A percentile compares a stretch with the other conserved stretches of the same genome.
These are phyloP conservation scores for Drosophila melanosoma DNA, from an alignment of 2,888 invertebrate genomes.

Conservation along the genomic window DNA sequence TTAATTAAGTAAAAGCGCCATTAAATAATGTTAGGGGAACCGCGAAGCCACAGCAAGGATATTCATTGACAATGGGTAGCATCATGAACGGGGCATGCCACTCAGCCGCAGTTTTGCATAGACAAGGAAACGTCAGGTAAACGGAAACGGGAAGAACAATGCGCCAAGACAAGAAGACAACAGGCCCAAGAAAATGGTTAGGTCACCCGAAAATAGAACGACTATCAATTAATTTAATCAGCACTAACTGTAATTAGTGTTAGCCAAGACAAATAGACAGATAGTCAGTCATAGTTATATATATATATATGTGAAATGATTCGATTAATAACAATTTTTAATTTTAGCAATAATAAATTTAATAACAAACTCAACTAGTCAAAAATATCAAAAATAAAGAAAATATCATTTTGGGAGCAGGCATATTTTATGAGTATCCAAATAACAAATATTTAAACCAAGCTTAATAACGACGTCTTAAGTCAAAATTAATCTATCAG, in stretches of 20 bases:
- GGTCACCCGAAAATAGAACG: background rate
- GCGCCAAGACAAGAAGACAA: background rate
- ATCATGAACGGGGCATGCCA: background rate
- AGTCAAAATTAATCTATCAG: background rate
- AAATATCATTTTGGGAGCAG: background rate
- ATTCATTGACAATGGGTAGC: constrained; percentile 35
- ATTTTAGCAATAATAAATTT: background rate
- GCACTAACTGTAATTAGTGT: background rate
- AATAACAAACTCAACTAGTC: background rate
- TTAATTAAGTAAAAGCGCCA: constrained; percentile 49
- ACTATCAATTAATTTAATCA: background rate
- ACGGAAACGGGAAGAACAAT: background rate
- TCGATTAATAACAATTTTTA: background rate
- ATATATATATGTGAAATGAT: background rate
- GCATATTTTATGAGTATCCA: background rate
- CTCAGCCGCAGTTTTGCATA: background rate
- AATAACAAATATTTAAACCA: background rate
- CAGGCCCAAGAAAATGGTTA: background rate
- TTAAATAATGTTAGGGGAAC: constrained; percentile 32
- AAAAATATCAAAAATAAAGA: no score
- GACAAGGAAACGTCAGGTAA: background rate
- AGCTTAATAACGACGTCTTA: background rate
- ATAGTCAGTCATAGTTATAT: background rate
- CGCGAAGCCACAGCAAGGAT: constrained; percentile 41
- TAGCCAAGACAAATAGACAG: background rate